These are phyloP conservation scores for Ariolimax columbianus DNA, from an alignment of 2,888 invertebrate genomes.

Conservation along the genomic window DNA sequence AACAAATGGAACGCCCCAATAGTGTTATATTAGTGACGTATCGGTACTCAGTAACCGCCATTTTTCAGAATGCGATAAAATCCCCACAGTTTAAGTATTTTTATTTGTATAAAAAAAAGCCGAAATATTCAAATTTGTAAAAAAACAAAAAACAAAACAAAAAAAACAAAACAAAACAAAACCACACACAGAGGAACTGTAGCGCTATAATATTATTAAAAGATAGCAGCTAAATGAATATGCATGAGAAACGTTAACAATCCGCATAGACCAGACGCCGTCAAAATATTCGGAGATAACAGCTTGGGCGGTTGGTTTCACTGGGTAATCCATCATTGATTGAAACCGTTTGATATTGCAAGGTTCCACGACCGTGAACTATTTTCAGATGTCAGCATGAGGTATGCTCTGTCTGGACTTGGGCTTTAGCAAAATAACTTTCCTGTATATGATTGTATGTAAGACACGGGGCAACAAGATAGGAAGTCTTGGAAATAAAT, in stretches of 20 bases:
- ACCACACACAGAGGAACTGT: not conserved
- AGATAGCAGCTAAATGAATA: not conserved
- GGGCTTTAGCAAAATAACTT: not conserved
- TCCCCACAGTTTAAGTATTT: too few species aligned
- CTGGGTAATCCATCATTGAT: not conserved
- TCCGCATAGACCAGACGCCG: not conserved
- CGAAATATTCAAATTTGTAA: too few species aligned
- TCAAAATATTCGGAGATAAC: not conserved
- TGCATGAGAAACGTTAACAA: not conserved
- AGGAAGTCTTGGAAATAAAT: too few species aligned
- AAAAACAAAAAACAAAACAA: too few species aligned
- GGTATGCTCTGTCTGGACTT: not conserved
- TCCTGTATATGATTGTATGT: not conserved
- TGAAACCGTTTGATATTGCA: not conserved
- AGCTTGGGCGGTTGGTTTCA: not conserved
- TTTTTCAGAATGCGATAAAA: too few species aligned
- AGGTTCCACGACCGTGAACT: not conserved
- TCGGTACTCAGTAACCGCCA: too few species aligned
- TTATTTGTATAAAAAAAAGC: too few species aligned
- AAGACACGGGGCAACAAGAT: not conserved
- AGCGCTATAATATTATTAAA: not conserved
- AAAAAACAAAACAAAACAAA: too few species aligned
- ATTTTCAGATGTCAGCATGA: slow-evolving; percentile 7
- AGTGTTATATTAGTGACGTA: too few species aligned
- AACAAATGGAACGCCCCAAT: too few species aligned